These are phyloP conservation scores for Cyrtorhinus lividipennis DNA, from an alignment of 1,140 invertebrate genomes.

Conservation along the genomic window DNA sequence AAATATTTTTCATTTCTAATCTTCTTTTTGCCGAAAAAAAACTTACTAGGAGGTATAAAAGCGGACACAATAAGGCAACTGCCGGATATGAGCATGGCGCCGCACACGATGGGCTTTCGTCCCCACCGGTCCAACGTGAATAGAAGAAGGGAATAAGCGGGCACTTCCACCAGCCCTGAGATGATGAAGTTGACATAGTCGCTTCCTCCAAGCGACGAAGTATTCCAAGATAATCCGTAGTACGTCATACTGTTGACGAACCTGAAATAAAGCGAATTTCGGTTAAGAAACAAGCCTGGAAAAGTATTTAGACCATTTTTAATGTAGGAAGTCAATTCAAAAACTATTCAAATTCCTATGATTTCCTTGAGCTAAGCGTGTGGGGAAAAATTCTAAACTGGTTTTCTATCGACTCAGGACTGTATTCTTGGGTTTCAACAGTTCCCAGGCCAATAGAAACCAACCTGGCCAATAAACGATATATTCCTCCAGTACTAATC, in stretches of 20 bases:
- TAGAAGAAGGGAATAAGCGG: conserved; percentile 54
- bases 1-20: not conserved
- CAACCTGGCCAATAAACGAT: too few relatives aligned
- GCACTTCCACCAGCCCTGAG: conserved; percentile 59
- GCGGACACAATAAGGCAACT: conserved; percentile 41
- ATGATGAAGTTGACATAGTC: conserved; percentile 61
- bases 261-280: too few relatives aligned
- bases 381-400: too few relatives aligned
- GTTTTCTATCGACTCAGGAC: too few relatives aligned
- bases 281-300: too few relatives aligned
- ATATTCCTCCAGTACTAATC: too few relatives aligned
- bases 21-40: not conserved
- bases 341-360: too few relatives aligned
- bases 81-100: conserved; percentile 53
- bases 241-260: conserved; percentile 64
- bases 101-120: conserved; percentile 48
- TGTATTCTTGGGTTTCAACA: too few relatives aligned
- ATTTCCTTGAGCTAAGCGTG: too few relatives aligned
- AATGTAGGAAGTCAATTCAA: too few relatives aligned
- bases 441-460: too few relatives aligned
- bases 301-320: too few relatives aligned
- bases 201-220: conserved; percentile 54
- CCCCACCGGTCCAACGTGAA: conserved; percentile 57
- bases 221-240: conserved; percentile 68
- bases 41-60: conserved; percentile 40